Base-by-base conservation (phyloP, 2,113 vertebrate species). In the Lota lota region DNA sequence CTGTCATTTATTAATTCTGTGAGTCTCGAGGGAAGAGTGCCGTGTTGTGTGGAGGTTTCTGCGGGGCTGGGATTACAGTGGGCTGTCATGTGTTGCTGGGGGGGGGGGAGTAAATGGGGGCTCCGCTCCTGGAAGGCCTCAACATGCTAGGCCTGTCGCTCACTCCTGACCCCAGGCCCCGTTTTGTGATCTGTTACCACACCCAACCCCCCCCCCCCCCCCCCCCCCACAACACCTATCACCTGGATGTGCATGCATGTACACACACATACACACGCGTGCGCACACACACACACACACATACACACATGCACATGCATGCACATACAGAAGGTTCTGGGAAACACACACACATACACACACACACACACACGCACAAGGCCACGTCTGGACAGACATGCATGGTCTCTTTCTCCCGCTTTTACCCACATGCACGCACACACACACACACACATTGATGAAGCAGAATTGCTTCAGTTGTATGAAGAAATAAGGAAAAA, bases 401-500 rank as follows among this genome's bases (percentile, higher is more conserved):
- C 24, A 24, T 4, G 4, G 24, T 24, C 24, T 2, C 24, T 2
- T 24, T 24, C 24, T 24, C 24, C 24, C 24, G 4, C 24, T 24
- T 24, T 24, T 24, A 2, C 63, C n/a, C 70, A 50, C n/a, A 50
- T 28, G 4, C 56, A 33, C 66, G 68, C 59, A 12, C 47, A 54
- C 78, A 69, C 36, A 54, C 69, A 68, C 70, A 63, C 66, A 59
- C 22, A 19, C 59, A 50, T 5, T 24, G 24, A 2, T 24, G 24
- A 2, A 4, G 24, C 24, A 24, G 24, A 24, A 24, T 24, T 17
- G 20, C 40, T 70, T 87, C 85, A 86, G 86, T 83, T 84, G 76
- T 73, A 36, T 74, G 64, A 11, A 63, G 0, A 69, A 87, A 90
- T 89, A 88, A 82, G 81, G 64, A 56, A 74, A 81, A 74, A 28